Conservation (phyloP, 2,113 vertebrate species). For the Channa argus region DNA sequence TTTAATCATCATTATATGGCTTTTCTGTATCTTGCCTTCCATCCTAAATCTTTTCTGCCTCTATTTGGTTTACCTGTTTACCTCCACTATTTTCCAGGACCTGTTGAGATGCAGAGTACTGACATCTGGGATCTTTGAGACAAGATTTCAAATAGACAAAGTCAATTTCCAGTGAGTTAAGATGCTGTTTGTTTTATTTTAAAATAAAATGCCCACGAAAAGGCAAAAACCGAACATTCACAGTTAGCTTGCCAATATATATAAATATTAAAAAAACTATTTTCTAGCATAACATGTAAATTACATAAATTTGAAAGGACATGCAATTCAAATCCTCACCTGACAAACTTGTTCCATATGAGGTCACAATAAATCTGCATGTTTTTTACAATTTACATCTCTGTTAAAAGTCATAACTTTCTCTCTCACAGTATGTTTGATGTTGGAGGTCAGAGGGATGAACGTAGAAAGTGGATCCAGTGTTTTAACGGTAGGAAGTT, state of each 20-base stretch:
- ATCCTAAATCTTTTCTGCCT: too few species aligned
- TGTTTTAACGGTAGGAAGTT: conserved; percentile 94
- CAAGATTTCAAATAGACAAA: conserved; percentile 97
- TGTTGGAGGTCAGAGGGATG: conserved; percentile 96
- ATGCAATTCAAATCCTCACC: too few species aligned
- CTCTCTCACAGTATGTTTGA: conserved; percentile 92
- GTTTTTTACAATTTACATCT: not conserved
- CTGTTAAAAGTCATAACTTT: not conserved
- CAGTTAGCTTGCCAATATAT: not conserved
- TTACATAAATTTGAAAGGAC: too few species aligned
- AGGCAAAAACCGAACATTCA: not conserved
- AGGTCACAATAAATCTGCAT: not conserved
- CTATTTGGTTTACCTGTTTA: not conserved
- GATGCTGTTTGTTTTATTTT: not conserved
- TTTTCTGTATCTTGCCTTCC: too few species aligned
- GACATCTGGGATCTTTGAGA: conserved; percentile 99
- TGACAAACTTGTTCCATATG: not conserved
- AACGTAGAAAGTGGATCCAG: conserved; percentile 99
- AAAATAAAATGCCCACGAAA: not conserved
- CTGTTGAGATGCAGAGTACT: conserved; percentile 97
- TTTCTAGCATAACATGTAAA: too few species aligned
- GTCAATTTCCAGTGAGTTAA: conserved; percentile 86
- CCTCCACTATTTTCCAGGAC: conserved; percentile 83
- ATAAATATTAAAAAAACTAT: too few species aligned
- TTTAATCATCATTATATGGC: too few species aligned